Conservation (phyloP, 1,140 invertebrate species). For the Steinernema feltiae region DNA sequence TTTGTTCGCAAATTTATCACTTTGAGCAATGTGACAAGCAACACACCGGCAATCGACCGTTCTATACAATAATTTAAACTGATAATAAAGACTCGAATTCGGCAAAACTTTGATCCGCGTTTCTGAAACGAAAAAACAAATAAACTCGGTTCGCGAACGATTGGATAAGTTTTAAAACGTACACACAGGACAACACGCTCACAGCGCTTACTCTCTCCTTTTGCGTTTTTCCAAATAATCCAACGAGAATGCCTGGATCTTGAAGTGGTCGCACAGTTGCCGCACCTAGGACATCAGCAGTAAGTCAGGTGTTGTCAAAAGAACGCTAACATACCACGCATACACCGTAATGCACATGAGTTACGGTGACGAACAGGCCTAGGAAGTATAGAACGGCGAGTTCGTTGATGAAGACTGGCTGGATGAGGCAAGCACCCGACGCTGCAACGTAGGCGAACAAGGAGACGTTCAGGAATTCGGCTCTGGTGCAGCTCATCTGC, state of each 20-base stretch:
- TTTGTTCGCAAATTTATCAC: too few relatives aligned
- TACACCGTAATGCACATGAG: slow-evolving; percentile 62
- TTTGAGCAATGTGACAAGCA: too few relatives aligned
- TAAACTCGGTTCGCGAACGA: too few relatives aligned
- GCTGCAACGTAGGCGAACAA: slow-evolving; percentile 14
- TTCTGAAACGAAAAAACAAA: too few relatives aligned
- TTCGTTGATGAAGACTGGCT: slow-evolving; percentile 52
- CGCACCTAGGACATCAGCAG: slow-evolving; percentile 49
- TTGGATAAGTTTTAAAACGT: slow-evolving; percentile 13
- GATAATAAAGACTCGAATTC: too few relatives aligned
- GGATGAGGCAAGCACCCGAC: slow-evolving; percentile 20
- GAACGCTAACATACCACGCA: slow-evolving; percentile 53
- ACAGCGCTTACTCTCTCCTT: slow-evolving; percentile 30
- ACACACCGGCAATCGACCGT: too few relatives aligned
- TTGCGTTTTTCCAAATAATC: slow-evolving; percentile 41
- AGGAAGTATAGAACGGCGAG: slow-evolving; percentile 57
- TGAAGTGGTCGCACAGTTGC: slow-evolving; percentile 60
- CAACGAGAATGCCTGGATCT: slow-evolving; percentile 60
- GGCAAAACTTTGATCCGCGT: too few relatives aligned
- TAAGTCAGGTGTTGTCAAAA: slow-evolving; percentile 17
- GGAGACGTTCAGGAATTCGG: slow-evolving; percentile 9
- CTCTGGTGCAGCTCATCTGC: slow-evolving; percentile 17
- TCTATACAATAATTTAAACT: too few relatives aligned
- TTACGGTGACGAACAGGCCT: slow-evolving; percentile 55
- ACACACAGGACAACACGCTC: not conserved